Evolutionary conservation across 2,797 vertebrate genomes (phyloP).

Genomic region (Periparus ater): DNA sequence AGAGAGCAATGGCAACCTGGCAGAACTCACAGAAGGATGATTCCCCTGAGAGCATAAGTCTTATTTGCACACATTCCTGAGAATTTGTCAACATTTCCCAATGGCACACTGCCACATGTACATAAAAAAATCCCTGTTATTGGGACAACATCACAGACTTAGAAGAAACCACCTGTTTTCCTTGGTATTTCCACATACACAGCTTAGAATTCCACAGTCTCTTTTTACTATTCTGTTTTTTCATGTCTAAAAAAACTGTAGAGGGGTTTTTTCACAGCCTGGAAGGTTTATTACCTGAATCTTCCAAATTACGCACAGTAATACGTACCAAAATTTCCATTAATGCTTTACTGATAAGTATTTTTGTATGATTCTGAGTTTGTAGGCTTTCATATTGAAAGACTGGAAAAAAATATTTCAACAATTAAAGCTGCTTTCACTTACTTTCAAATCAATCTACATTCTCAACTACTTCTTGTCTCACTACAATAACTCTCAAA

Average conservation of each 20-base stretch:
- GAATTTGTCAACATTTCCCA: background rate
- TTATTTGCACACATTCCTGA: background rate
- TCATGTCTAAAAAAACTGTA: background rate
- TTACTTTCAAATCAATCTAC: constrained; percentile 20
- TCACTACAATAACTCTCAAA: constrained; percentile 13
- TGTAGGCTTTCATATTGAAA: background rate
- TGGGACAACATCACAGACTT: background rate
- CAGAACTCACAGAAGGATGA: background rate
- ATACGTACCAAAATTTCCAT: background rate
- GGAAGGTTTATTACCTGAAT: background rate
- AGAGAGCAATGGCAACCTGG: background rate
- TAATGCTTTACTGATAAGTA: background rate
- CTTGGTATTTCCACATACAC: background rate
- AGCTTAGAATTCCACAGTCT: background rate
- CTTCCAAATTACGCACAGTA: background rate
- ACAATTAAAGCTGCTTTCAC: background rate
- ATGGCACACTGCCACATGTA: background rate
- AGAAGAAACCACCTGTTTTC: background rate
- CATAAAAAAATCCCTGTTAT: background rate
- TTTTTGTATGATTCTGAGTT: background rate
- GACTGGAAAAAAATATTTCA: background rate
- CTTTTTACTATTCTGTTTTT: background rate
- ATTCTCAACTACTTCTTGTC: constrained; percentile 10
- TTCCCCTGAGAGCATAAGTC: background rate
- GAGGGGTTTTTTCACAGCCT: background rate